Base-by-base conservation (phyloP, 2,113 vertebrate species). In the Onychostoma macrolepis region DNA sequence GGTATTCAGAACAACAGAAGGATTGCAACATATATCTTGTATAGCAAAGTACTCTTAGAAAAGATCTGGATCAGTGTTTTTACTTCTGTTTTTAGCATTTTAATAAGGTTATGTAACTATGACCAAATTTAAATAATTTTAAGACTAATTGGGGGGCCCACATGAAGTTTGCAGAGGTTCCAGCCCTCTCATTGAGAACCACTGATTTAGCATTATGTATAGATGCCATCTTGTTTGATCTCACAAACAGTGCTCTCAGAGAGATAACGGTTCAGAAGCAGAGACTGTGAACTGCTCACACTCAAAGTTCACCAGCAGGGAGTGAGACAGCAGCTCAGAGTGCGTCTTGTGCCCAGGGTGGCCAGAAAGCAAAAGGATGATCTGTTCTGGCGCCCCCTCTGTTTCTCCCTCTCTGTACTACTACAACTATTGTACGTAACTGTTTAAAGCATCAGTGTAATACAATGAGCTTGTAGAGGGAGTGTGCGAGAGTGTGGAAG, bases 391-490 rank as follows among this genome's bases (percentile, higher is more conserved):
- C 0, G 26, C 26, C 63, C 26, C 43, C 65, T 38, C 67, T 19
- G 12, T 80, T 38, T 53, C 45, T 78, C 75, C 13, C n/a, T 78
- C 17, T 53, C 75, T 48, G 61, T 82, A 82, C 58, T 30, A 82
- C 41, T 82, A 61, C 24, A 33, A 83, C 61, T 69, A 82, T 82
- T 83, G n/a, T 69, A 56, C 30, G 12, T 33, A 56, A 72, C 82
- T 84, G 82, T 84, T 72, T 84, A 84, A 84, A 72, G 17, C 28
- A 84, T 21, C 48, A n/a, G 28, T 72, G 43, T 13, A 11, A 50
- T 67, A 83, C 63, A 83, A 88, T 48, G 6, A n/a, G n/a, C 36
- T 43, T 56, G 78, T 38, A 24, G 63, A 69, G n/a, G 13, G 80
- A 26, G 80, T 82, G 80, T 28, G 38, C 38, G 67, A 28, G 61